Evolutionary conservation across 2,888 invertebrate genomes (phyloP).

Genomic region (Spodoptera picta): DNA sequence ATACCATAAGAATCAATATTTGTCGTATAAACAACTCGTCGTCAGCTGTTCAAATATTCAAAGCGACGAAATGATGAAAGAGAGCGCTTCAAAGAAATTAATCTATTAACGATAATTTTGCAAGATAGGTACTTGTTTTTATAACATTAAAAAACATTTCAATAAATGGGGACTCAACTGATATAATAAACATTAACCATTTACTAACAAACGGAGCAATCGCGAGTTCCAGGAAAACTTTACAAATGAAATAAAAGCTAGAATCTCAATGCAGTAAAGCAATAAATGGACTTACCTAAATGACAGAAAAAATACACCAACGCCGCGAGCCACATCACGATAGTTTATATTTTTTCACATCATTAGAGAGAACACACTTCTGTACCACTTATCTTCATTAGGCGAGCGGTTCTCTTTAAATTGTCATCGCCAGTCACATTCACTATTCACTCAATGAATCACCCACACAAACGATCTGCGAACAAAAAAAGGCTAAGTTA

Average conservation of each 20-base stretch:
- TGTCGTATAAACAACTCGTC: no score
- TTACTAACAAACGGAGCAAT: no score
- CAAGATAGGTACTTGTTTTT: no score
- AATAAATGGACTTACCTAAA: slow-evolving; percentile 71
- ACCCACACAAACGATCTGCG: slow-evolving; percentile 44
- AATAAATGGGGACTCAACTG: no score
- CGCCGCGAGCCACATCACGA: slow-evolving; percentile 79
- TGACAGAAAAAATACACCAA: slow-evolving; percentile 79
- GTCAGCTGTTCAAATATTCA: no score
- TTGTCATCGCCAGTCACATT: slow-evolving; percentile 48
- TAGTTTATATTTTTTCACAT: slow-evolving; percentile 77
- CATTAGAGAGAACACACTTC: slow-evolving; percentile 68
- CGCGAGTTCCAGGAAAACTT: no score
- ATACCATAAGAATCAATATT: no score
- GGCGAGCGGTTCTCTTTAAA: slow-evolving; percentile 47
- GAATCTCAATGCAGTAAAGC: slow-evolving; percentile 19
- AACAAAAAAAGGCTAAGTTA: slow-evolving; percentile 41
- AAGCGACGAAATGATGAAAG: no score
- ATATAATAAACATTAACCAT: no score
- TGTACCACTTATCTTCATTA: slow-evolving; percentile 62
- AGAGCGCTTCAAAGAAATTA: no score
- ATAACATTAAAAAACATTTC: no score
- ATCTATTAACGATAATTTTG: no score
- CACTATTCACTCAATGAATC: slow-evolving; percentile 34
- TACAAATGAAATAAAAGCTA: slow-evolving; percentile 10